Evolutionary conservation across 2,113 vertebrate genomes (phyloP).

Genomic region (Cinclus mexicanus): DNA sequence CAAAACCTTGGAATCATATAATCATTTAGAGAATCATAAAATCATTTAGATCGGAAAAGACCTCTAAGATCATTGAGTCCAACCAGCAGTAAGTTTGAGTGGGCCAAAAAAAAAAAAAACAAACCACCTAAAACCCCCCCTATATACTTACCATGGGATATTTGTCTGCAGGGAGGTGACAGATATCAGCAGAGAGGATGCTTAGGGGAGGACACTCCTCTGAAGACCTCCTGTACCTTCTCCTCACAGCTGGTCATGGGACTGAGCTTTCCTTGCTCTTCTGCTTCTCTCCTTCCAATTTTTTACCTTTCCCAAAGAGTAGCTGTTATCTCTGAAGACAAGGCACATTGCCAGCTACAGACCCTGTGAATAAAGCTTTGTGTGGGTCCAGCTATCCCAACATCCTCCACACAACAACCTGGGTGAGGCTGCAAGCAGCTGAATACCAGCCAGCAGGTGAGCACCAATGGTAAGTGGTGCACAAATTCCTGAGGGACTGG

Average conservation of each 20-base stretch:
- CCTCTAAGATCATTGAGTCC: neutral
- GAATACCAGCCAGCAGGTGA: neutral
- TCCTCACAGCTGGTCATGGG: neutral
- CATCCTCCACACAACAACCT: neutral
- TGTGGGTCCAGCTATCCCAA: neutral
- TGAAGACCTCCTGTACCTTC: neutral
- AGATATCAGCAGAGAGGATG: neutral
- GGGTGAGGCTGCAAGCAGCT: neutral
- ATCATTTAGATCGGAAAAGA: neutral
- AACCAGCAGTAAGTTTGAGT: neutral
- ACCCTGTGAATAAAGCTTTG: neutral
- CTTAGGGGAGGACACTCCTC: neutral
- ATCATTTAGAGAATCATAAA: neutral
- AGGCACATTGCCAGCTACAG: neutral
- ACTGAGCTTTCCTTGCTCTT: neutral
- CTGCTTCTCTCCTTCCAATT: neutral
- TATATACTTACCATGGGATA: neutral
- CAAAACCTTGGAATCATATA: neutral
- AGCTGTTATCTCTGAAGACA: neutral
- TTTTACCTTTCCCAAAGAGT: neutral
- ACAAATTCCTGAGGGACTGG: neutral
- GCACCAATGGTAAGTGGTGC: neutral
- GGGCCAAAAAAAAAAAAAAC: neutral
- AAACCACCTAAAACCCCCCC: accelerated
- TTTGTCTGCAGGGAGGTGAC: neutral